Evolutionary conservation across 1,140 invertebrate genomes (phyloP), one percentile per base, ranked within the genome.

Genomic region (Sycophila sp.): DNA sequence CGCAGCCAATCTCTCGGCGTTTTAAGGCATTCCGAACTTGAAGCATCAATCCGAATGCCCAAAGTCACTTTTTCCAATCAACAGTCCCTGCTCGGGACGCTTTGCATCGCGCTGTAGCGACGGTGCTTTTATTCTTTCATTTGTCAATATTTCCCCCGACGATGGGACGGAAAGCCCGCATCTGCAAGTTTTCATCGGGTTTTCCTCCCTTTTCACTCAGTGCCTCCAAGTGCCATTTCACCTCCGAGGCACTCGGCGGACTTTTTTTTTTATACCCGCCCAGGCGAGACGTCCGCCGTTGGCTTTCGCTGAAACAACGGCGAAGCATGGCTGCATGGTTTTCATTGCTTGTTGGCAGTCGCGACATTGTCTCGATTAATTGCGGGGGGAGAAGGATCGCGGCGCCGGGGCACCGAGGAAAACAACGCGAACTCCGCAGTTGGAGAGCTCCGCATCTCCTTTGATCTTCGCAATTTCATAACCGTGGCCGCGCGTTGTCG

Each of bases 341-440:
- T 30, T 51, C n/a, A 24, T 11, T 24, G 49, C 49, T 13, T 17
- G 17, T 6, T 17, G 22, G 49, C 26, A 51, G 11, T 28, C 22
- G 49, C 49, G 49, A 51, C 49, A 13, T 28, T 28, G 49, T 51
- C 49, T 51, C 49, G 13, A 51, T 51, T 51, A 51, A 51, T 51
- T 51, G 49, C 49, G 13, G 13, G 26, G n/a, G 28, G 49, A 51
- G 28, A 51, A 51, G 22, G 49, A 24, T 51, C 22, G 26, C 49
- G 5, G n/a, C n/a, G n/a, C n/a, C n/a, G n/a, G n/a, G 38, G n/a
- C 2, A 40, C 11, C 11, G 38, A 40, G 38, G 11, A 40, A 40
- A 4, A 40, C 11, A n/a, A 47, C 40, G 19, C 40, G 15, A 42
- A 15, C 15, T 42, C 4, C 38, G 38, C 40, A 17, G 42, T 47